Evolutionary conservation across 2,797 vertebrate species (phyloP).

Genomic region (Clarias fuscus): DNA sequence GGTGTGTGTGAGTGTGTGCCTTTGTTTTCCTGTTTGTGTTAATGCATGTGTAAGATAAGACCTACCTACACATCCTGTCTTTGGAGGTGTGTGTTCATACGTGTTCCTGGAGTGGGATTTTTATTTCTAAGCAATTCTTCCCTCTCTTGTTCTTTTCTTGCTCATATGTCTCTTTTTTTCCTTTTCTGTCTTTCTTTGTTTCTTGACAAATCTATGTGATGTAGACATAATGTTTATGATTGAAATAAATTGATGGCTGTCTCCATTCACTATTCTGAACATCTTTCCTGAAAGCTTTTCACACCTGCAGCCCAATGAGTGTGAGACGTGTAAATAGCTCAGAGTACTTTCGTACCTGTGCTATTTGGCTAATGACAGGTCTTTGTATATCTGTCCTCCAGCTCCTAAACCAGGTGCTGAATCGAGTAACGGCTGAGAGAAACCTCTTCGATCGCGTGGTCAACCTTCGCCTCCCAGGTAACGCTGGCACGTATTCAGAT

Average conservation of each 20-base stretch:
- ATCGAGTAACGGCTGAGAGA: constrained; percentile 94
- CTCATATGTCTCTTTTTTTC: neutral
- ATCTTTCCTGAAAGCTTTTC: constrained; percentile 30
- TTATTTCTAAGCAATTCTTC: neutral
- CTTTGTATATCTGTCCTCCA: constrained; percentile 60
- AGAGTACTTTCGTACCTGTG: neutral
- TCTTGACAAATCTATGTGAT: too few species aligned
- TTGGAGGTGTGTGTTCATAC: constrained; percentile 11
- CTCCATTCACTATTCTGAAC: neutral
- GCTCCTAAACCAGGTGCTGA: constrained; percentile 96
- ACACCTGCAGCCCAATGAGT: neutral
- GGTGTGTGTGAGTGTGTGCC: neutral
- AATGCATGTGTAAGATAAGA: neutral
- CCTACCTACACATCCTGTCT: neutral
- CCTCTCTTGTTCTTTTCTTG: neutral
- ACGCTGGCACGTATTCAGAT: neutral
- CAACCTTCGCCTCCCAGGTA: constrained; percentile 92
- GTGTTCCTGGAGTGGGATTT: neutral
- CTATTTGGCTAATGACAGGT: neutral
- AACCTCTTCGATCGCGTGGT: constrained; percentile 97
- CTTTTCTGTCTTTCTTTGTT: neutral
- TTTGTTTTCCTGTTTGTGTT: constrained; percentile 8
- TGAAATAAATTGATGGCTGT: neutral
- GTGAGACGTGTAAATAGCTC: neutral
- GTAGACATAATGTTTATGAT: neutral